Conservation (phyloP, 2,888 invertebrate genomes). For the Spilarctia lutea region DNA sequence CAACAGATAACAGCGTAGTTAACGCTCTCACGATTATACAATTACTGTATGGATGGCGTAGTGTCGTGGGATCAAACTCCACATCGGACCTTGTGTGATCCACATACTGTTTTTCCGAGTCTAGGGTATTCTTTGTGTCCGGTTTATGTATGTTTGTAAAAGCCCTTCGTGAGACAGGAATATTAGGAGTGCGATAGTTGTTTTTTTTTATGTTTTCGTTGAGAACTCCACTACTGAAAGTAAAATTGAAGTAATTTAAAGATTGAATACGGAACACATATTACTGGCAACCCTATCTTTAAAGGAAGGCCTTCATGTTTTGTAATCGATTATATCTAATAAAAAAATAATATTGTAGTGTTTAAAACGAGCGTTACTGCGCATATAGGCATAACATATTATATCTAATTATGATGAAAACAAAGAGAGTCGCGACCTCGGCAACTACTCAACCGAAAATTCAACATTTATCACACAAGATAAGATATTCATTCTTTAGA, state of each 20-base stretch:
- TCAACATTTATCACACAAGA: slow-evolving; percentile 55
- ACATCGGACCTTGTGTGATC: too few relatives aligned
- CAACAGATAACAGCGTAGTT: too few relatives aligned
- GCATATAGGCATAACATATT: slow-evolving; percentile 29
- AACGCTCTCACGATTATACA: too few relatives aligned
- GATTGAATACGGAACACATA: background rate
- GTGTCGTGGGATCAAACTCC: too few relatives aligned
- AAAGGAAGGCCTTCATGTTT: background rate
- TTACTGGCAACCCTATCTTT: background rate
- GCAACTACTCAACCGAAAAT: slow-evolving; percentile 55
- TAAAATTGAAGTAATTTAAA: background rate
- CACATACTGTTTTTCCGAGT: too few relatives aligned
- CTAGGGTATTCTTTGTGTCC: too few relatives aligned
- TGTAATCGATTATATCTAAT: background rate
- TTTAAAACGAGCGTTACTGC: background rate
- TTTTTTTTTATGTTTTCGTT: background rate
- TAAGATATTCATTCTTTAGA: slow-evolving; percentile 72
- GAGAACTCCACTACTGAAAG: background rate
- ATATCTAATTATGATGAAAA: slow-evolving; percentile 55
- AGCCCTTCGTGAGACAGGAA: too few relatives aligned
- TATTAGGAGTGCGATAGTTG: too few relatives aligned
- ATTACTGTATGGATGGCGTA: too few relatives aligned
- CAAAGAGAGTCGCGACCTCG: slow-evolving; percentile 59
- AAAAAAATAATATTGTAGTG: background rate
- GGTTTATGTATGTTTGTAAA: too few relatives aligned